Evolutionary conservation across 2,113 vertebrate species (phyloP).

Genomic region (Gavia stellata): DNA sequence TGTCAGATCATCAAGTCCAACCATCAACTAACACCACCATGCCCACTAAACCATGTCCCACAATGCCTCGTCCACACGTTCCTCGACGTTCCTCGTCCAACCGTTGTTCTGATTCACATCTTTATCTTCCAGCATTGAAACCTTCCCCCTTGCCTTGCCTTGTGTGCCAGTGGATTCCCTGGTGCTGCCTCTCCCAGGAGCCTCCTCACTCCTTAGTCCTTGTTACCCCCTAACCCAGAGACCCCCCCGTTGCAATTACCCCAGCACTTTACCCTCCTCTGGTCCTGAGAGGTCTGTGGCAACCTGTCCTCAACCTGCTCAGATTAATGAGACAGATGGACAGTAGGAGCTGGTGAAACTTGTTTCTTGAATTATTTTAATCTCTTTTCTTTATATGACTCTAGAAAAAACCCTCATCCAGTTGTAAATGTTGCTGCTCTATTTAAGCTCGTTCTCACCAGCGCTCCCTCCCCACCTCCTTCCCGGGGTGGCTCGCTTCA

Average conservation of each 20-base stretch:
- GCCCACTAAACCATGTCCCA: too few relatives aligned
- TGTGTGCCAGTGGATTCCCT: background rate
- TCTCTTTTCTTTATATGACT: background rate
- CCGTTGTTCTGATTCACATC: background rate
- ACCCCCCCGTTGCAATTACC: fast-evolving
- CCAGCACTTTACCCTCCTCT: background rate
- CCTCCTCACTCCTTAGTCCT: background rate
- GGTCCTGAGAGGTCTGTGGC: background rate
- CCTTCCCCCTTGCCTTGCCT: background rate
- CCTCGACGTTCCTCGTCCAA: too few relatives aligned
- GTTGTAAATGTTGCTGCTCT: background rate
- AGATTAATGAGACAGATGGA: background rate
- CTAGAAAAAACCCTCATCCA: too few relatives aligned
- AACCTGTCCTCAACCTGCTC: background rate
- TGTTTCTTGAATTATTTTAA: background rate
- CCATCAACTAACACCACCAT: too few relatives aligned
- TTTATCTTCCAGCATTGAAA: background rate
- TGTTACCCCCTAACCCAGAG: background rate
- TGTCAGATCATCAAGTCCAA: too few relatives aligned
- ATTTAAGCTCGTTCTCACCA: background rate
- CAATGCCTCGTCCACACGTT: too few relatives aligned
- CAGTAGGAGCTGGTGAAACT: background rate
- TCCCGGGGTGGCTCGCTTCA: background rate
- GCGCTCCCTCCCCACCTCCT: background rate
- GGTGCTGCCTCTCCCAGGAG: background rate